Evolutionary conservation across 64 coral and sea anemone species (phyloP).

Genomic region (Acropora tenuis): DNA sequence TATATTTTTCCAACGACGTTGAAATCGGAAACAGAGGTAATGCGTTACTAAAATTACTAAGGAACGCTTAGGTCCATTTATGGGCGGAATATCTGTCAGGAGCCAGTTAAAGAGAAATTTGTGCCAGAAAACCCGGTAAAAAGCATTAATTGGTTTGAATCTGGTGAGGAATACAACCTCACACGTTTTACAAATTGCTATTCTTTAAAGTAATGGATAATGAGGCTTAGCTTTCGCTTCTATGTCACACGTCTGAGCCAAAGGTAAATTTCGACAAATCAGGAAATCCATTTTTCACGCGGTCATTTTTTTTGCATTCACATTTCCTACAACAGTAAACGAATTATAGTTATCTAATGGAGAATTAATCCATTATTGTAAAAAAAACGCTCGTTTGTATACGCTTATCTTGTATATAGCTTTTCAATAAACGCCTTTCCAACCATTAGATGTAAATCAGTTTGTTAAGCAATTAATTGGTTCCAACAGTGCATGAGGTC

Average conservation of each 20-base stretch:
- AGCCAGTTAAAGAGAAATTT: too few relatives aligned
- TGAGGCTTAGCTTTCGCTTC: neutral
- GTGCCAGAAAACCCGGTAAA: too few relatives aligned
- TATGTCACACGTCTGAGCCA: neutral
- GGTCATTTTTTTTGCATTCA: neutral
- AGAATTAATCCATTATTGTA: neutral
- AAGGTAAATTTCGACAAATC: neutral
- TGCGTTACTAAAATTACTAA: too few relatives aligned
- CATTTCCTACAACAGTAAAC: neutral
- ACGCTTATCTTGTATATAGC: neutral
- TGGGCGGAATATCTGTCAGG: too few relatives aligned
- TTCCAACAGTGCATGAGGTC: neutral
- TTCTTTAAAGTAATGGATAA: neutral
- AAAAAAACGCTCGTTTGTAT: neutral
- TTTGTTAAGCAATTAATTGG: neutral
- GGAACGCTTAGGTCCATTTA: too few relatives aligned
- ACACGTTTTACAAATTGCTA: too few relatives aligned
- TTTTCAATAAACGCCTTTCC: too few relatives aligned
- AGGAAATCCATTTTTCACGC: neutral
- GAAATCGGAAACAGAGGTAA: too few relatives aligned
- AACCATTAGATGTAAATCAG: neutral
- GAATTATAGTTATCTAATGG: neutral
- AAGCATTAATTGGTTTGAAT: too few relatives aligned
- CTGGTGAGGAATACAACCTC: too few relatives aligned
- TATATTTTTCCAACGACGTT: neutral